Evolutionary conservation across 2,113 vertebrate species (phyloP), one percentile per base, ranked within the genome.

Genomic region (Lipophrys pholis): DNA sequence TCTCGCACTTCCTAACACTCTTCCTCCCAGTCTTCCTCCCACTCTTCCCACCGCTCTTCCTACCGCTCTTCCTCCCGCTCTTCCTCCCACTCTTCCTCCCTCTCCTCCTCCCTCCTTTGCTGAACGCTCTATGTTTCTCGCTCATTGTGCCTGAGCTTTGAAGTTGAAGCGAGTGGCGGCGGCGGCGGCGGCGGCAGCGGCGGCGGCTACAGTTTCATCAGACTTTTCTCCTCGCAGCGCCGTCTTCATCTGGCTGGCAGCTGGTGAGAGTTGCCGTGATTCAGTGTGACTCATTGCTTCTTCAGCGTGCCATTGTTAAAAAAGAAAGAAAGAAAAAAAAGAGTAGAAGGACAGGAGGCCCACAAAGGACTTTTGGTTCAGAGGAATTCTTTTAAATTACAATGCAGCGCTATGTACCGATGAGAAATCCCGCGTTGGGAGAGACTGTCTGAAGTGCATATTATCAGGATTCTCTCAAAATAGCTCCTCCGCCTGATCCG

Each of bases 191-290:
- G n/a, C n/a, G n/a, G n/a, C n/a, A n/a, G 11, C 12, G 9, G 42
- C 62, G 36, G 40, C 15, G 15, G 46, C 69, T 62, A 77, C 69
- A 5, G 67, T 80, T 80, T 83, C 55, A 46, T 83, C 78, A 75
- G 58, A 63, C 54, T 67, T 55, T 52, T 42, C 40, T 30, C 21
- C 73, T 74, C 51, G 39, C 49, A 50, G 69, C 63, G 3, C 21
- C 46, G 61, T 74, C 82, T 81, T 76, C 73, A 59, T 83, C 73
- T 78, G 88, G 86, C 61, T 76, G 69, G 70, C 82, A 84, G 86
- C 70, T 85, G 83, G 52, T 41, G 76, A 80, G 79, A 69, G 72
- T 57, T 54, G 49, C 64, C 54, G 46, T 65, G 83, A 65, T 81
- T 84, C 69, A 72, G n/a, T 16, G 60, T 73, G 81, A 84, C 70